Evolutionary conservation across 1,140 invertebrate species (phyloP).

Genomic region (Phymorhynchus buccinoides): DNA sequence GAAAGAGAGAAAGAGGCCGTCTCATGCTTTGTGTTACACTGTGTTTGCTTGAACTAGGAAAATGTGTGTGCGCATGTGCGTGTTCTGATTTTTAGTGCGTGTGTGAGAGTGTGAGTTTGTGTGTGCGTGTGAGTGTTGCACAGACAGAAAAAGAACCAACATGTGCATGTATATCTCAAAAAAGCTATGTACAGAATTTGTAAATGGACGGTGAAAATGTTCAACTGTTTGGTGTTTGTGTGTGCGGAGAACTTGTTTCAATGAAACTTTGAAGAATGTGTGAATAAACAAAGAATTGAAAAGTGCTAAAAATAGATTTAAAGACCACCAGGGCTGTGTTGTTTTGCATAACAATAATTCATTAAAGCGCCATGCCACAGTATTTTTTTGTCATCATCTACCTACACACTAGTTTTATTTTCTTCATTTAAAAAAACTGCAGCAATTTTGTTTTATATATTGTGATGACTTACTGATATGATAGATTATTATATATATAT

Average conservation of each 20-base stretch:
- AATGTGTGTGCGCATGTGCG: too few species aligned
- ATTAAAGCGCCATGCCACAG: neutral
- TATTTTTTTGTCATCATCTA: neutral
- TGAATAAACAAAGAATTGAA: neutral
- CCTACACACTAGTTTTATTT: neutral
- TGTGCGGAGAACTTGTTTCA: too few species aligned
- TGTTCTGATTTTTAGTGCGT: too few species aligned
- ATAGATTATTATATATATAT: neutral
- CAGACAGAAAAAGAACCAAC: too few species aligned
- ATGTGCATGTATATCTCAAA: too few species aligned
- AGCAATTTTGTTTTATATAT: neutral
- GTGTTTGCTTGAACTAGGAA: too few species aligned
- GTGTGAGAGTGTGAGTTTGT: too few species aligned
- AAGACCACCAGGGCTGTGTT: constrained; percentile 11
- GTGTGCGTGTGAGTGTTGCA: too few species aligned
- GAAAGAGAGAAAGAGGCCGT: neutral
- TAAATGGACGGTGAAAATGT: neutral
- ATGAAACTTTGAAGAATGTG: too few species aligned
- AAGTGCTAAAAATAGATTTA: neutral
- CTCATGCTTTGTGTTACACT: neutral
- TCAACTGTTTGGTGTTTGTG: neutral
- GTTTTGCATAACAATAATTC: neutral
- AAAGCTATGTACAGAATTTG: neutral
- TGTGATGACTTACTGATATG: neutral
- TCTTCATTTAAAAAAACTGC: neutral